phyloP scores from a whole-genome alignment of 1,140 invertebrate species.

The Atta colombica region DNA sequence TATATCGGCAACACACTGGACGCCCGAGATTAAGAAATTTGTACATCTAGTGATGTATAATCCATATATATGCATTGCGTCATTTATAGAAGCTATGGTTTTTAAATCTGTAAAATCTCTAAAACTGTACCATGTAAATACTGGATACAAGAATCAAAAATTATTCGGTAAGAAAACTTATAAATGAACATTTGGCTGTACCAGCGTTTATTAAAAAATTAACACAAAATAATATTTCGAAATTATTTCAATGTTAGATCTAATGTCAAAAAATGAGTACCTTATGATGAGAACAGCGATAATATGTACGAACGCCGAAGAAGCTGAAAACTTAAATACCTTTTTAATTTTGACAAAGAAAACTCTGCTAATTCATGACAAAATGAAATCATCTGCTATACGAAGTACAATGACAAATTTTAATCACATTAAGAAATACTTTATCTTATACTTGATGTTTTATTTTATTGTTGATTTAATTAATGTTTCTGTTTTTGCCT shows the following conservation, averaged over 20 bases:
- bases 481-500: not conserved
- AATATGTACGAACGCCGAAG: slow-evolving; percentile 76
- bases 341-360: slow-evolving; percentile 73
- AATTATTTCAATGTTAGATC: slow-evolving; percentile 62
- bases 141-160: slow-evolving; percentile 71
- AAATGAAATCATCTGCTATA: slow-evolving; percentile 73
- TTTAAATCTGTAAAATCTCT: no score
- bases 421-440: slow-evolving; percentile 28
- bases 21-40: slow-evolving; percentile 75
- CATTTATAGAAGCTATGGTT: slow-evolving; percentile 82
- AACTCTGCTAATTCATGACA: slow-evolving; percentile 75
- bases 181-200: not conserved
- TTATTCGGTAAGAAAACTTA: slow-evolving; percentile 71
- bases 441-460: not conserved
- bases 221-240: not conserved
- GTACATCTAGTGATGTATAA: slow-evolving; percentile 70
- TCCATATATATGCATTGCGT: slow-evolving; percentile 83
- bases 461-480: slow-evolving; percentile 20
- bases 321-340: slow-evolving; percentile 77
- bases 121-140: slow-evolving; percentile 8
- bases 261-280: slow-evolving; percentile 68
- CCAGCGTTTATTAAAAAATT: no score
- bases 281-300: slow-evolving; percentile 77
- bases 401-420: slow-evolving; percentile 64
- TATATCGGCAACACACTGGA: slow-evolving; percentile 78